Conservation (phyloP, 64 coral and sea anemone species). For the Actinia tenebrosa region DNA sequence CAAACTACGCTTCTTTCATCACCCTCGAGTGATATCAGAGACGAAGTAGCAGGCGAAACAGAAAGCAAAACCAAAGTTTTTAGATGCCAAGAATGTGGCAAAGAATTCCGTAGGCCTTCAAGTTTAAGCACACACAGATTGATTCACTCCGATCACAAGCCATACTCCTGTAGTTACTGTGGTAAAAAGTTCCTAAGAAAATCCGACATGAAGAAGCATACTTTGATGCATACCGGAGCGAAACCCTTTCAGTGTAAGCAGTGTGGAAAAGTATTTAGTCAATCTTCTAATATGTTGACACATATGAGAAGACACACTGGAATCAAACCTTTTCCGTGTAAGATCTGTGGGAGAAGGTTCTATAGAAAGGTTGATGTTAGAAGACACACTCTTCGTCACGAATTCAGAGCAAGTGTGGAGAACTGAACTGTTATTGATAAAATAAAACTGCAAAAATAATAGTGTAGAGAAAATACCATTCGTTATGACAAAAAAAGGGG, state of each 20-base stretch:
- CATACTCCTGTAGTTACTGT: slow-evolving; percentile 75
- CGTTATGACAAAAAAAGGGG: not conserved
- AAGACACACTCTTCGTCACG: slow-evolving; percentile 73
- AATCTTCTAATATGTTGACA: slow-evolving; percentile 87
- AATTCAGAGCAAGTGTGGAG: slow-evolving; percentile 49
- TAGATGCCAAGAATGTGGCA: slow-evolving; percentile 76
- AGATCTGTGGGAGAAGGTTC: slow-evolving; percentile 79
- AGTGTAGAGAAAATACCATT: not conserved
- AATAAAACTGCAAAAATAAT: not conserved
- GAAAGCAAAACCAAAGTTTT: slow-evolving; percentile 59
- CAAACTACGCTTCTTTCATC: not conserved
- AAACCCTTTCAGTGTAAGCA: slow-evolving; percentile 93
- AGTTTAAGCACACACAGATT: slow-evolving; percentile 83
- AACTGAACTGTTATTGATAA: not conserved
- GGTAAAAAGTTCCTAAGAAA: slow-evolving; percentile 88
- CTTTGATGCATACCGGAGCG: slow-evolving; percentile 82
- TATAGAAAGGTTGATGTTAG: slow-evolving; percentile 90
- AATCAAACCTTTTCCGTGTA: slow-evolving; percentile 88
- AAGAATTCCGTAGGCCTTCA: slow-evolving; percentile 87
- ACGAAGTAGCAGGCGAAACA: not conserved
- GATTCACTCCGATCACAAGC: slow-evolving; percentile 91
- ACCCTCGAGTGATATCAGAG: not conserved
- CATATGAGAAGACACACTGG: slow-evolving; percentile 89
- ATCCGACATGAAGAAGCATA: slow-evolving; percentile 95
- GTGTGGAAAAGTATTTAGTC: slow-evolving; percentile 88